Evolutionary conservation across 2,888 invertebrate species (phyloP).

Genomic region (Piscicola geometra): DNA sequence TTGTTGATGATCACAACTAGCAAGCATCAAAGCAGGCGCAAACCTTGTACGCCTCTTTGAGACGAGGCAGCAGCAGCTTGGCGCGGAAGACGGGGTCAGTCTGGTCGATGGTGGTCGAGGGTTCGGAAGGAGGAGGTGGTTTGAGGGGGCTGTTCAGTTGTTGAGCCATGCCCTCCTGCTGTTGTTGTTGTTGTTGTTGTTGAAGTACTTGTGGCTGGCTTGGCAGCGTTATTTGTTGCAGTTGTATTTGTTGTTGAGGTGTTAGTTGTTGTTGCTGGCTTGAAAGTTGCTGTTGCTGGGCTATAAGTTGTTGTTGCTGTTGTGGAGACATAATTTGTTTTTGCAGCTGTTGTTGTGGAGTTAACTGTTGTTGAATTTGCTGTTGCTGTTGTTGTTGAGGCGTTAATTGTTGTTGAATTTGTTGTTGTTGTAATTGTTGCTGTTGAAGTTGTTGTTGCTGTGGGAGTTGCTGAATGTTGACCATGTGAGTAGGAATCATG

Average conservation of each 20-base stretch:
- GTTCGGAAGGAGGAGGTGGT: neutral
- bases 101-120: neutral
- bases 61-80: neutral
- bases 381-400: neutral
- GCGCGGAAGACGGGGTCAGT: constrained; percentile 7
- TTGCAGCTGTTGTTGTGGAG: neutral
- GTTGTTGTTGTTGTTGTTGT: neutral
- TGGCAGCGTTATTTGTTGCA: neutral
- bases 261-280: neutral
- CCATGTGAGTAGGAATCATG: constrained; percentile 6
- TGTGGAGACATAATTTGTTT: neutral
- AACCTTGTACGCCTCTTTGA: constrained; percentile 6
- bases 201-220: neutral
- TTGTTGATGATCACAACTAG: no score
- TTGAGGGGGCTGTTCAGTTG: neutral
- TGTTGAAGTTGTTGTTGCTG: neutral
- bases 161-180: constrained; percentile 3
- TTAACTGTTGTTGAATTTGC: neutral
- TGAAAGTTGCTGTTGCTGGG: neutral
- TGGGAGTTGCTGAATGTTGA: constrained; percentile 1
- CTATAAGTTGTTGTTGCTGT: constrained; percentile 6
- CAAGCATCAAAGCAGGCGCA: no score
- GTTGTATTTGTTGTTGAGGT: neutral
- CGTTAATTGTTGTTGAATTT: neutral
- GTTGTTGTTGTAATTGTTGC: neutral